Conservation (phyloP, 1,140 invertebrate genomes). For the Asobara japonica region DNA sequence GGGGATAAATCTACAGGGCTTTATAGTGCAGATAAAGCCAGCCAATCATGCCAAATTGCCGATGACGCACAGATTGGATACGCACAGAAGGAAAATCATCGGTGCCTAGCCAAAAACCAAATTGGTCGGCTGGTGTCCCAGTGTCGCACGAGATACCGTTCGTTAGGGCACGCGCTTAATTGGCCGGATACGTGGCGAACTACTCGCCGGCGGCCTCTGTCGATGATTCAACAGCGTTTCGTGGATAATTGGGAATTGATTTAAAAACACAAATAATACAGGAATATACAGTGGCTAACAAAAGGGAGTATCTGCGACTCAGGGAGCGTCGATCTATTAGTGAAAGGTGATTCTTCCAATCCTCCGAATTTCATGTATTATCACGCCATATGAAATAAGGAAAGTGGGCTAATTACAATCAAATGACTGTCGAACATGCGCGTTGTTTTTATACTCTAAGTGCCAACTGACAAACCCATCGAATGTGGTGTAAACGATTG, state of each 20-base stretch:
- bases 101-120: slow-evolving; percentile 28
- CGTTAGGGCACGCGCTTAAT: slow-evolving; percentile 26
- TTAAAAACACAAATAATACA: neutral
- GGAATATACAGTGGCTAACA: slow-evolving; percentile 1
- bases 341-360: slow-evolving; percentile 6
- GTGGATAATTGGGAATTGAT: neutral
- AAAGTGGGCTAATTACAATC: neutral
- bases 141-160: slow-evolving; percentile 26
- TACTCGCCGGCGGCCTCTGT: neutral
- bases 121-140: slow-evolving; percentile 21
- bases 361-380: neutral
- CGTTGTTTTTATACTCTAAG: neutral
- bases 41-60: slow-evolving; percentile 1
- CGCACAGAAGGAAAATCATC: slow-evolving; percentile 26
- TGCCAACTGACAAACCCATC: slow-evolving; percentile 14
- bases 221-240: neutral
- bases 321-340: neutral
- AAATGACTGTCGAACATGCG: neutral
- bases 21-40: neutral
- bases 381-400: no score
- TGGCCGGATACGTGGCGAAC: neutral
- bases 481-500: slow-evolving; percentile 49
- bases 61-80: slow-evolving; percentile 19
- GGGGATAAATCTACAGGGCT: neutral
- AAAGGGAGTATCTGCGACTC: neutral